Evolutionary conservation across 2,797 vertebrate genomes (phyloP), one percentile per base, ranked within the genome.

Genomic region (Urosaurus nigricauda): DNA sequence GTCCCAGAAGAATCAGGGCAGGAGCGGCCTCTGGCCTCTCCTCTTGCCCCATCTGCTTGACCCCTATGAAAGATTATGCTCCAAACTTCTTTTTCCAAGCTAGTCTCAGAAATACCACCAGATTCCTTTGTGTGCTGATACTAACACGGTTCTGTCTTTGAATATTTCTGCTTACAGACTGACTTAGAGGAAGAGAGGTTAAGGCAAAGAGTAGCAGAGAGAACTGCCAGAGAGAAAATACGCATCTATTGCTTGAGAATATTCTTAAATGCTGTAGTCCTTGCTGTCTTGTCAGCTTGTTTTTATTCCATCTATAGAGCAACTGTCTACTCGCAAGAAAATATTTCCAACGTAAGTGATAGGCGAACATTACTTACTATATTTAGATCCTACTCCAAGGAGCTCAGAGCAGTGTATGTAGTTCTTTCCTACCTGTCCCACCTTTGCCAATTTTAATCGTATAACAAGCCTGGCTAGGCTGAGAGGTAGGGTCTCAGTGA

Each of bases 101-200:
- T 60, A 60, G 58, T 60, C 53, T 56, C 58, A 60, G 21, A 21
- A 19, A 21, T 60, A 56, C 11, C 53, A 60, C 58, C 21, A 21
- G 17, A 60, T 60, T 60, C 24, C 63, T 3, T 65, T 32, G 65
- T 24, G 5, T 60, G 58, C 58, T 60, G 58, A 21, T 60, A 21
- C 65, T 68, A 68, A 68, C 29, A 12, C 29, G 3, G 65, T 68
- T 68, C 3, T 68, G 12, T 68, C 65, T 68, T 13, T 68, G 29
- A 68, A 19, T 40, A 21, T 88, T 77, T 83, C 79, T 92, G 90
- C 9, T 94, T 91, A 43, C 92, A 99, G 99, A 98, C 96, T 0
- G 99, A 99, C 93, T 96, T 99, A 95, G 97, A 98, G 88, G 99
- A 99, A 93, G 99, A 99, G 94, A 97, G 98, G 91, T 96, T 97